phyloP scores from a whole-genome alignment of 2,113 vertebrate genomes.

The Antennarius striatus region DNA sequence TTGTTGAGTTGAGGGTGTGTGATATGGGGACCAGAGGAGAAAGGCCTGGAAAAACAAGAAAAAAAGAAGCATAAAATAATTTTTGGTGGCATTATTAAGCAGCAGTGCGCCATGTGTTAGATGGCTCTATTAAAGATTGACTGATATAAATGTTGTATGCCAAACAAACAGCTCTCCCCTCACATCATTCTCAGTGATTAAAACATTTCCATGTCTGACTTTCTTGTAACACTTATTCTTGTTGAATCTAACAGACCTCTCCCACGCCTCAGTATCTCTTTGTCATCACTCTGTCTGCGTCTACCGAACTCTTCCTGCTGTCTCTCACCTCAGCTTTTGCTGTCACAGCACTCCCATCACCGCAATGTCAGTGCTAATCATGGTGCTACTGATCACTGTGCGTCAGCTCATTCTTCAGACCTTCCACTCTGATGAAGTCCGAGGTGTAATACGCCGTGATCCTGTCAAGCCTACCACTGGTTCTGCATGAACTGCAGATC shows the following conservation, averaged over 20 bases:
- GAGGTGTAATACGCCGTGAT: constrained; percentile 31
- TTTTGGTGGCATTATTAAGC: constrained; percentile 52
- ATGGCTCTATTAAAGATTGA: constrained; percentile 47
- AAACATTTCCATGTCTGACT: constrained; percentile 24
- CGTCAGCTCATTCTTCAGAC: constrained; percentile 58
- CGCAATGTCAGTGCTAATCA: constrained; percentile 55
- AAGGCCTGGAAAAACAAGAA: constrained; percentile 26
- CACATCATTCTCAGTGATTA: constrained; percentile 33
- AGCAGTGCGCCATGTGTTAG: constrained; percentile 18
- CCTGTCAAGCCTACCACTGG: constrained; percentile 33
- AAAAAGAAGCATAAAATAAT: constrained; percentile 35
- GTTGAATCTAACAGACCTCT: constrained; percentile 17
- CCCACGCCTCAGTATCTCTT: background rate
- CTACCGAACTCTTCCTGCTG: constrained; percentile 1
- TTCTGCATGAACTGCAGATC: constrained; percentile 54
- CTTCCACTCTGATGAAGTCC: constrained; percentile 51
- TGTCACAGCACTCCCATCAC: constrained; percentile 45
- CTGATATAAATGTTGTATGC: constrained; percentile 63
- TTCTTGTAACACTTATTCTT: constrained; percentile 26
- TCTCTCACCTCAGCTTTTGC: constrained; percentile 41
- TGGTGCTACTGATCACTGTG: constrained; percentile 40
- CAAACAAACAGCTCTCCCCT: constrained; percentile 43
- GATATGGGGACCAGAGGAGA: constrained; percentile 42
- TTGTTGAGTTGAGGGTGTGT: constrained; percentile 57
- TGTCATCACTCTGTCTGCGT: background rate